phyloP scores from a whole-genome alignment of 1,140 invertebrate species.

The Pachypeltis micranthus region DNA sequence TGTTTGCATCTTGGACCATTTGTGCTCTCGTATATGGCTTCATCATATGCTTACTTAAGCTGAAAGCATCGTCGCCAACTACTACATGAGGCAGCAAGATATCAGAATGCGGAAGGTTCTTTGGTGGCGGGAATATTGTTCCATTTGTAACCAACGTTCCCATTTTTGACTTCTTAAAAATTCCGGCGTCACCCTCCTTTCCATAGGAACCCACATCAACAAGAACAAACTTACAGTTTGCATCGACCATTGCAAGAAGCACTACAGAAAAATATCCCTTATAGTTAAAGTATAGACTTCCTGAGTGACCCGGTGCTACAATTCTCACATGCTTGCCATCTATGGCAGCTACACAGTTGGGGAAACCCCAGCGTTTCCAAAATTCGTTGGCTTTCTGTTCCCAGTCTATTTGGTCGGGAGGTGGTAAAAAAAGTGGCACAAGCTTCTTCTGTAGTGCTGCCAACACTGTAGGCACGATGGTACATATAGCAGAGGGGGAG shows the following conservation, averaged over 20 bases:
- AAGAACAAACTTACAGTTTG: conserved; percentile 34
- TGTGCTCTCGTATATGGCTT: conserved; percentile 29
- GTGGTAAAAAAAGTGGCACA: conserved; percentile 1
- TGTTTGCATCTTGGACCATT: conserved; percentile 18
- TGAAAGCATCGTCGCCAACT: conserved; percentile 33
- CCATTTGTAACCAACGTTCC: conserved; percentile 17
- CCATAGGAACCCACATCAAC: conserved; percentile 36
- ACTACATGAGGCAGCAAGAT: conserved; percentile 29
- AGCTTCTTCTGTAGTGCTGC: not conserved
- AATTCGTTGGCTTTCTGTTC: conserved; percentile 14
- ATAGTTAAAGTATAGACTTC: conserved; percentile 35
- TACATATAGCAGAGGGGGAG: conserved; percentile 2
- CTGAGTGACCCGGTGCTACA: conserved; percentile 33
- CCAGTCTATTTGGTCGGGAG: conserved; percentile 12
- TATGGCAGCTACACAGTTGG: conserved; percentile 32
- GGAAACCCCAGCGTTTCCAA: conserved; percentile 29
- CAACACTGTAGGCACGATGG: conserved; percentile 11
- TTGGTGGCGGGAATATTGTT: conserved; percentile 20
- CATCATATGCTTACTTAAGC: conserved; percentile 28
- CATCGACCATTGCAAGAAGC: conserved; percentile 36
- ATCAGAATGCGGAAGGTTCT: conserved; percentile 23
- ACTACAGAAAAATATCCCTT: conserved; percentile 36
- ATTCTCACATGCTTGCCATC: conserved; percentile 36
- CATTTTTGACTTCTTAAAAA: conserved; percentile 17
- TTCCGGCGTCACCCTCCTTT: conserved; percentile 32